Conservation (phyloP, 2,113 vertebrate genomes). For the Sinocyclocheilus anshuiensis region DNA sequence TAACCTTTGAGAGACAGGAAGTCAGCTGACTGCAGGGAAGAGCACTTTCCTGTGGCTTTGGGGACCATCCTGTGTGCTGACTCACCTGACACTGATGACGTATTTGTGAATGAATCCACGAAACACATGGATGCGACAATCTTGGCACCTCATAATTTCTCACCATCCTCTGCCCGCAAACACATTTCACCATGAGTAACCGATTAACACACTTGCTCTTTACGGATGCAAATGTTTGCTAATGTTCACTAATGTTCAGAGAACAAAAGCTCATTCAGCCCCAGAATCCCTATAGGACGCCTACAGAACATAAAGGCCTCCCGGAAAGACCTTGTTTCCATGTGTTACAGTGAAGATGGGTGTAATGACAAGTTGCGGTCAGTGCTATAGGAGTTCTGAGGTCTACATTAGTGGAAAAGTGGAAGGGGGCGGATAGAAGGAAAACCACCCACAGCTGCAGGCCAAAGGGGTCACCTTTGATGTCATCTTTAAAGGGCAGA, state of each 20-base stretch:
- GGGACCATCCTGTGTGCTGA: slow-evolving; percentile 1
- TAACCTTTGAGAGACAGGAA: slow-evolving; percentile 23
- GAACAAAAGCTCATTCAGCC: slow-evolving; percentile 39
- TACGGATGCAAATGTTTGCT: not conserved
- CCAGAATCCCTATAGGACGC: not conserved
- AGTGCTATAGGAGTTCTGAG: not conserved
- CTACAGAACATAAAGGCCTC: not conserved
- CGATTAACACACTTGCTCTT: not conserved
- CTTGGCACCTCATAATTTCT: not conserved
- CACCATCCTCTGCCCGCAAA: not conserved
- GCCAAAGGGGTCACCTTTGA: slow-evolving; percentile 36
- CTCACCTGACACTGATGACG: not conserved
- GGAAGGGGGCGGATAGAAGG: not conserved
- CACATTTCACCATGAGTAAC: not conserved
- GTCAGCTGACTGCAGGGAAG: slow-evolving; percentile 11
- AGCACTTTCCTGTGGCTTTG: slow-evolving; percentile 39
- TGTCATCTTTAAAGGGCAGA: not conserved
- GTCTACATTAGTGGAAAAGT: not conserved
- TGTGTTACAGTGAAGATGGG: not conserved
- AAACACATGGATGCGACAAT: not conserved
- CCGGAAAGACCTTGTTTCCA: not conserved
- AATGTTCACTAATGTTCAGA: not conserved
- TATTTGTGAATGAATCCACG: not conserved
- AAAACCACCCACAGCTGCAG: slow-evolving; percentile 23
- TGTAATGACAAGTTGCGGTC: not conserved